Percentiles rank a stretch among this genome's conserved stretches.
These are phyloP conservation scores for Orius insidiosus DNA, from an alignment of 1,140 invertebrate genomes.

Conservation along the genomic window DNA sequence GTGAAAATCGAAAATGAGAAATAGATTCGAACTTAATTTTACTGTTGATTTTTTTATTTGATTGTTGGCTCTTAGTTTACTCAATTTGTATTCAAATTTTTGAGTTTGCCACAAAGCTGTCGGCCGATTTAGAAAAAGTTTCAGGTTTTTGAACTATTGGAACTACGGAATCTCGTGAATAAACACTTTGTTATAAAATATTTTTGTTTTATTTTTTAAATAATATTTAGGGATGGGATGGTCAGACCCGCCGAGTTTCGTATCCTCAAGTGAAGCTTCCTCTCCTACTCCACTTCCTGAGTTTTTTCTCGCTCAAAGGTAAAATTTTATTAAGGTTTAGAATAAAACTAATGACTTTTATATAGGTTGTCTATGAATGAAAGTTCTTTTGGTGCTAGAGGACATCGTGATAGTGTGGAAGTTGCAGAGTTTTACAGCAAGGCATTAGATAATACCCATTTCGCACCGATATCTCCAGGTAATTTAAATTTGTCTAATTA, in stretches of 20 bases:
- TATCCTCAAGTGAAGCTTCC: constrained; percentile 44
- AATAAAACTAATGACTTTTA: background rate
- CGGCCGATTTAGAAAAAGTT: too few species aligned
- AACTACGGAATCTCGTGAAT: too few species aligned
- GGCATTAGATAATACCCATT: constrained; percentile 8
- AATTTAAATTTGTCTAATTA: background rate
- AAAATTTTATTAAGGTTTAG: background rate
- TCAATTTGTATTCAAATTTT: too few species aligned
- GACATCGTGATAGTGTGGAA: constrained; percentile 19
- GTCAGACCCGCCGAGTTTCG: constrained; percentile 40
- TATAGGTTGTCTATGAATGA: background rate
- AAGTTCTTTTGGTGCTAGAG: constrained; percentile 3
- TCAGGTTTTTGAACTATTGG: too few species aligned
- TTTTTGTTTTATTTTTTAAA: too few species aligned
- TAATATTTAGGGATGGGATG: constrained; percentile 25
- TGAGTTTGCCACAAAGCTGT: too few species aligned
- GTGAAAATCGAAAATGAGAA: background rate
- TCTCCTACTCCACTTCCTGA: constrained; percentile 43
- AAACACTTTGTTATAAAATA: too few species aligned
- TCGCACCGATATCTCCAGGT: constrained; percentile 2
- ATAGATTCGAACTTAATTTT: background rate
- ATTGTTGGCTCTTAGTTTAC: too few species aligned
- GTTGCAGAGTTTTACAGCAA: constrained; percentile 16
- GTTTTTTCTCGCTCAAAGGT: constrained; percentile 22
- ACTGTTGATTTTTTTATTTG: too few species aligned